Evolutionary conservation across 2,113 vertebrate genomes (phyloP).

Genomic region (Tenrec ecaudatus): DNA sequence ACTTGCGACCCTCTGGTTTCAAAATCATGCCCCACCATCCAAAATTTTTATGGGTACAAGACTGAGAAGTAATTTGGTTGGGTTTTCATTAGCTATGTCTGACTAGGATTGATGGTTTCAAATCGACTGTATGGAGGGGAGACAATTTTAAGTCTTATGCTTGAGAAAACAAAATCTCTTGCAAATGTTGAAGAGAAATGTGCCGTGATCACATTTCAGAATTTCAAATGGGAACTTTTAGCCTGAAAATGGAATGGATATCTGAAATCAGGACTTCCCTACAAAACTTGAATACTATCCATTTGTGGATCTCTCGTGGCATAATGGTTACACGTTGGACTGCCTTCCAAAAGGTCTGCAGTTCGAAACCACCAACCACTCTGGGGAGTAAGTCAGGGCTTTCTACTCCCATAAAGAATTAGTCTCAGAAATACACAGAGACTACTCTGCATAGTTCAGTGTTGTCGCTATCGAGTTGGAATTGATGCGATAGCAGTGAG

Average conservation of each 20-base stretch:
- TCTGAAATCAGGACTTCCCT: constrained; percentile 63
- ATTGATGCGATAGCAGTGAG: no score
- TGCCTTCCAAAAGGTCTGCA: no score
- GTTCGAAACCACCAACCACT: no score
- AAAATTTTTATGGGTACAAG: not conserved
- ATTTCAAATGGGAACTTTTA: constrained; percentile 64
- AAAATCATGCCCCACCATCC: not conserved
- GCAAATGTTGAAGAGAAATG: constrained; percentile 55
- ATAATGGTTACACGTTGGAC: no score
- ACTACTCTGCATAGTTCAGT: no score
- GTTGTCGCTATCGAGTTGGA: no score
- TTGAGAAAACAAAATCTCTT: constrained; percentile 56
- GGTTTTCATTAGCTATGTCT: constrained; percentile 47
- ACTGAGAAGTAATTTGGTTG: not conserved
- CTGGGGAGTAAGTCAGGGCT: no score
- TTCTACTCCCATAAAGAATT: no score
- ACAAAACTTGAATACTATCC: no score
- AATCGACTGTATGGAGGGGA: constrained; percentile 27
- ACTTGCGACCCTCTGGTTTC: not conserved
- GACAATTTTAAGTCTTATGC: constrained; percentile 48
- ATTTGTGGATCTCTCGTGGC: no score
- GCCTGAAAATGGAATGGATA: constrained; percentile 67
- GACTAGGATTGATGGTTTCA: constrained; percentile 37
- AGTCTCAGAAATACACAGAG: no score
- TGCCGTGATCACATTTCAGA: constrained; percentile 54